Base-by-base conservation (phyloP, 2,113 vertebrate species). In the Suricata suricatta region DNA sequence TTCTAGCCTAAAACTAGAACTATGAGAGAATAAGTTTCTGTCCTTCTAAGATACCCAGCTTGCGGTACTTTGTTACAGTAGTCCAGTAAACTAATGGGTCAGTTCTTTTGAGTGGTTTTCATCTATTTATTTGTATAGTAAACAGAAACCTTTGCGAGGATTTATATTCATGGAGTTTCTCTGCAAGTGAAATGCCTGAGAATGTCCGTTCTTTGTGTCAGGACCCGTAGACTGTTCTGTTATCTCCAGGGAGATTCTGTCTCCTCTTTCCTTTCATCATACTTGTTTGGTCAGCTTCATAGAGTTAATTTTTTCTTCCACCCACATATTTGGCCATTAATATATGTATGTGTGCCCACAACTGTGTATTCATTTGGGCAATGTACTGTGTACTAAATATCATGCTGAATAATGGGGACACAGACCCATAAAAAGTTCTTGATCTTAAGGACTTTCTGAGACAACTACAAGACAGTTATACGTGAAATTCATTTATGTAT, bases 181-280 rank as follows among this genome's bases (percentile, higher is more conserved):
- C 82, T 91, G 33, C 10, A 89, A 85, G 81, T 79, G 41, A 72
- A 96, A 89, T 77, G 52, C 17, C 21, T 88, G 19, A 6, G 38
- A 92, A 94, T n/a, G 5, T 63, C 29, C 50, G 63, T 80, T 68
- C 14, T 92, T 98, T 50, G 29, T 41, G 21, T 88, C 44, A 95
- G 72, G 5, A 72, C 23, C 33, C n/a, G 80, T 17, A 93, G 52
- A 64, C 63, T 41, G 41, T 47, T 47, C 44, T 47, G 44, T 47
- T 80, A 71, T 38, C 38, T 89, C 57, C 27, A 79, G 41, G 6
- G 80, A 57, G 69, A 91, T 35, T 80, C 14, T 47, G 13, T 15
- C 15, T 50, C 17, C 74, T 72, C 25, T 81, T 88, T 76, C 60
- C 19, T 92, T 79, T 84, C 17, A 79, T 71, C 11, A 86, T 29